Evolutionary conservation across 2,797 vertebrate species (phyloP), one percentile per base, ranked within the genome.

Genomic region (Gila robusta): DNA sequence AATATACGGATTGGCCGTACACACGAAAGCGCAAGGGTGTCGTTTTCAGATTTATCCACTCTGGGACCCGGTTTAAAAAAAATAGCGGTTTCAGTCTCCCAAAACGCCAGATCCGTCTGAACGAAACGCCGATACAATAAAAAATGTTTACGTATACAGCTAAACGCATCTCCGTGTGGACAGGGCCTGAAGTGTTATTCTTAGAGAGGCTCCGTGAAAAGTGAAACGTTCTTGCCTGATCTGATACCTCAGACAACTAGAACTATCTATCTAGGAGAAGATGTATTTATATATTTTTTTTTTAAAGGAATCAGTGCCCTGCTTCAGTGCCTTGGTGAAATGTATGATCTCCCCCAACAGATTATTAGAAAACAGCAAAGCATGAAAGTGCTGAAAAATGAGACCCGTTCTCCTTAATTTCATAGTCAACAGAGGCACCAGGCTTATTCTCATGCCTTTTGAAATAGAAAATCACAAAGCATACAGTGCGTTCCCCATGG

Each of bases 311-410:
- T 88, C 82, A 90, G 88, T 70, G 47, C 79, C 69, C 76, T 73
- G 84, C 83, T 84, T 80, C 19, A 49, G 79, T 88, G 86, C 87
- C 88, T 79, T 82, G 84, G 76, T 89, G 90, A 91, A 85, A 67
- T 52, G 85, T 84, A 87, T 86, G 82, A 84, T 85, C 47, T 91
- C 83, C 70, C 88, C 88, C 81, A 89, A 90, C 74, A 89, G 88
- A 92, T 91, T 91, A 91, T 90, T 88, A 87, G 76, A 89, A 84
- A 87, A 88, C 86, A 79, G 83, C 69, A 90, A 86, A 92, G 87
- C 84, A 66, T 83, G 76, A 89, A 87, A 87, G 72, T 89, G 59
- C 87, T 88, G 86, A 86, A 83, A 89, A 88, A 87, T 88, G 52
- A 91, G 88, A 91, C 84, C 69, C 62, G 62, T 72, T 74, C 62